Base-by-base conservation (phyloP, 2,888 invertebrate species). In the Troides oblongomaculatus region DNA sequence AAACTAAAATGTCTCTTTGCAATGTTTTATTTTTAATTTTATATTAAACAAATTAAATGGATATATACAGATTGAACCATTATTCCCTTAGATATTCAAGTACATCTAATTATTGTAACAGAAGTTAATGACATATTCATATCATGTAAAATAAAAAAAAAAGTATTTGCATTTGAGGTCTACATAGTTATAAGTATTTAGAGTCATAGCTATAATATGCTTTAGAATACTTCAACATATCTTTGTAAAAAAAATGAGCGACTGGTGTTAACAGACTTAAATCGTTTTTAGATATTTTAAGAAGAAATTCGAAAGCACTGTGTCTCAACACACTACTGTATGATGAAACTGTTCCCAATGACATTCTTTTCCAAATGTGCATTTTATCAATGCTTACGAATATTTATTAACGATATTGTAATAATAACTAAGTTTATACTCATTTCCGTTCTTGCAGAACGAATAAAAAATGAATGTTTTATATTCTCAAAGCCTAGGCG, bases 161-260 rank as follows among this genome's bases (percentile, higher is more conserved):
- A 90, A 92, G 90, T 92, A 91, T 91, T 91, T 92, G 92, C 92
- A 92, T 92, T 92, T 92, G 92, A 92, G 92, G 91, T 92, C 92
- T 92, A 89, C 84, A 86, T 92, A 92, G 90, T 82, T 88, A 79
- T 91, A 92, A 90, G 91, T 87, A 84, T 86, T 89, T 91, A 91
- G 89, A 90, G 89, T 89, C 91, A 90, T 90, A 92, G 90, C 86
- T 90, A 88, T 87, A 85, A 85, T 89, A 90, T 90, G 91, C 92
- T 92, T 92, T 92, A 91, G 92, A 89, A 90, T 91, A 92, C 87
- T 89, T 90, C 88, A 83, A 92, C 92, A 92, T 92, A 92, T 92
- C 92, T 89, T 86, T 90, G 88, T 89, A 85, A 87, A 84, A 68
- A 87, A 85, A 80, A 84, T 82, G 87, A 86, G 85, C 85, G 85